These are phyloP conservation scores for Anarsia innoxiella DNA, from an alignment of 2,888 invertebrate genomes.

Conservation along the genomic window DNA sequence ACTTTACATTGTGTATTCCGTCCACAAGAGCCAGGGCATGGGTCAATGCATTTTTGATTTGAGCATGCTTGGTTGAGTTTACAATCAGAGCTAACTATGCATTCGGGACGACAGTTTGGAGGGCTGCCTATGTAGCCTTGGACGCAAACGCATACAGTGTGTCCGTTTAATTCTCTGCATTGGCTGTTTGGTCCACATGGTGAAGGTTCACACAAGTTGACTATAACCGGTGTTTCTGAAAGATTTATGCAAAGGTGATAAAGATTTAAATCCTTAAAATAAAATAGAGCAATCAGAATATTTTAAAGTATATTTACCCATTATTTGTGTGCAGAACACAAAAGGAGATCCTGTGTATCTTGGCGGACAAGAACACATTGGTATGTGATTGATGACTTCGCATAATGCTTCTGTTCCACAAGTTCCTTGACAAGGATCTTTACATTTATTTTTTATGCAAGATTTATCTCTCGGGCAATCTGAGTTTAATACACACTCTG, in stretches of 20 bases:
- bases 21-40: conserved; percentile 84
- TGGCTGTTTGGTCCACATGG: conserved; percentile 84
- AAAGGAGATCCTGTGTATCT: conserved; percentile 80
- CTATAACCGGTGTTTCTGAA: conserved; percentile 36
- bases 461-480: conserved; percentile 81
- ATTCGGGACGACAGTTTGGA: conserved; percentile 86
- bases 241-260: conserved; percentile 18
- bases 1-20: conserved; percentile 74
- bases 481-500: conserved; percentile 85
- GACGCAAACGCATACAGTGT: conserved; percentile 83
- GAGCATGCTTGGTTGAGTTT: conserved; percentile 81
- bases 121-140: conserved; percentile 80
- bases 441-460: conserved; percentile 84
- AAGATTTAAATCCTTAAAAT: background rate
- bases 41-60: conserved; percentile 83
- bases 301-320: conserved; percentile 35
- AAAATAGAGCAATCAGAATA: background rate
- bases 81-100: conserved; percentile 84
- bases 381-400: conserved; percentile 79
- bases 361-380: conserved; percentile 79
- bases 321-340: conserved; percentile 69
- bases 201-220: conserved; percentile 55
- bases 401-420: conserved; percentile 78
- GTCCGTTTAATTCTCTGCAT: conserved; percentile 79
- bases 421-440: conserved; percentile 81